A percentile compares a stretch with the other conserved stretches of the same genome.
Evolutionary conservation across 2,113 vertebrate genomes (phyloP).

Genomic region (Chaenogobius annularis): DNA sequence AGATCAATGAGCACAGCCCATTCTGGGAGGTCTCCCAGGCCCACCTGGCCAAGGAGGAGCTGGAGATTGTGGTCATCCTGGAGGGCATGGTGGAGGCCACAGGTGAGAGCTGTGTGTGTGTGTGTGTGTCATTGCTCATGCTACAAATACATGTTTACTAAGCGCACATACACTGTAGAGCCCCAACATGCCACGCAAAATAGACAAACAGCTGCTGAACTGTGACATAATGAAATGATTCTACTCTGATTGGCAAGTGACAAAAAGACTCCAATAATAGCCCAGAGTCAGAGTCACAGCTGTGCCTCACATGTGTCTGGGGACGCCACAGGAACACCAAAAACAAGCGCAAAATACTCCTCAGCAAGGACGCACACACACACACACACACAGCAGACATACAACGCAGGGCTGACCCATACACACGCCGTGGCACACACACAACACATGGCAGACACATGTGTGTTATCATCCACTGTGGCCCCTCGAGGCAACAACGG

Average conservation of each 20-base stretch:
- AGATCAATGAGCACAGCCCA: slow-evolving; percentile 96
- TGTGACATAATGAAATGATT: slow-evolving; percentile 9
- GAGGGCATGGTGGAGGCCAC: slow-evolving; percentile 99
- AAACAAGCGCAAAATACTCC: neutral
- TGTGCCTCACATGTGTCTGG: neutral
- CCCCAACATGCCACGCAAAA: no score
- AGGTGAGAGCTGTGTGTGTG: slow-evolving; percentile 78
- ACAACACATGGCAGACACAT: no score
- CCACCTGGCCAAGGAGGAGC: slow-evolving; percentile 89
- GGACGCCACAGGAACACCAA: neutral
- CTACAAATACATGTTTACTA: no score
- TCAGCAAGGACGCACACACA: neutral
- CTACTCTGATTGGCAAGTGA: slow-evolving; percentile 8
- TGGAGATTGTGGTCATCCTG: slow-evolving; percentile 98
- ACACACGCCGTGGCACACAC: no score
- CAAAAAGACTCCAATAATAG: neutral
- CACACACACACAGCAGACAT: neutral
- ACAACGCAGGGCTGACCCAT: no score
- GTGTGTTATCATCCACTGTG: no score
- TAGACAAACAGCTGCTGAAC: neutral
- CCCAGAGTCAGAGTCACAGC: neutral
- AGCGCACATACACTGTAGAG: no score
- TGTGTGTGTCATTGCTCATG: neutral
- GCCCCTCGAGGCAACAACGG: no score
- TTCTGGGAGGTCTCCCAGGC: slow-evolving; percentile 98